Base-by-base conservation (phyloP, 2,113 vertebrate species). In the Sinocyclocheilus maitianheensis region DNA sequence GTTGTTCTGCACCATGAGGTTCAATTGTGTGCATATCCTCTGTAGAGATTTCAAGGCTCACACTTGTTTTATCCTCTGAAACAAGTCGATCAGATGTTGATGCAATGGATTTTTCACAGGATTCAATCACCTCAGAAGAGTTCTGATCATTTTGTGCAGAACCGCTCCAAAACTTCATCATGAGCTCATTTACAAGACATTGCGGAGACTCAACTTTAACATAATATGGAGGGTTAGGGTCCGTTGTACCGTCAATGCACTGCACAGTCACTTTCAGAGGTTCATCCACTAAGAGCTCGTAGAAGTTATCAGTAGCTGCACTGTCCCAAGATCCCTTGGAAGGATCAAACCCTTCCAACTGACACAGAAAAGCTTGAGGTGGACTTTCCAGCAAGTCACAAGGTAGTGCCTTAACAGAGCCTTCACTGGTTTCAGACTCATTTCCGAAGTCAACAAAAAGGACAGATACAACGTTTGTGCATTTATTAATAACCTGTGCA, bases 371-470 rank as follows among this genome's bases (percentile, higher is more conserved):
- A 0, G 97, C 96, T 89, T 97, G 97, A 82, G 93, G 92, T 37
- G 96, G 94, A 48, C 92, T 81, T 18, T 86, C 12, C 20, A 95
- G 48, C 26, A 98, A 91, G 2, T 92, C 88, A 26, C 77, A 2
- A 0, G 97, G 93, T 2, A 98, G 92, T 69, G 89, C 89, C 78
- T 89, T 94, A 58, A 97, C 77, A 62, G 94, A 85, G n/a, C 92
- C 91, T 18, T 91, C 4, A 10, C 85, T 89, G 55, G 95, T 87
- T 10, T 91, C 78, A 37, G 95, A 95, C 46, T 93, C 81, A 1
- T 96, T 97, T 85, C 97, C 97, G 0, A 97, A 97, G 92, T 99
- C 97, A 62, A 99, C 91, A 1, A 97, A 96, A 60, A 94, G 90
- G 84, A 98, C 92, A 0, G 91, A 93, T 0, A 96, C 2, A 0